Conservation (phyloP, 1,140 invertebrate genomes). For the Drosophila micromelanica region DNA sequence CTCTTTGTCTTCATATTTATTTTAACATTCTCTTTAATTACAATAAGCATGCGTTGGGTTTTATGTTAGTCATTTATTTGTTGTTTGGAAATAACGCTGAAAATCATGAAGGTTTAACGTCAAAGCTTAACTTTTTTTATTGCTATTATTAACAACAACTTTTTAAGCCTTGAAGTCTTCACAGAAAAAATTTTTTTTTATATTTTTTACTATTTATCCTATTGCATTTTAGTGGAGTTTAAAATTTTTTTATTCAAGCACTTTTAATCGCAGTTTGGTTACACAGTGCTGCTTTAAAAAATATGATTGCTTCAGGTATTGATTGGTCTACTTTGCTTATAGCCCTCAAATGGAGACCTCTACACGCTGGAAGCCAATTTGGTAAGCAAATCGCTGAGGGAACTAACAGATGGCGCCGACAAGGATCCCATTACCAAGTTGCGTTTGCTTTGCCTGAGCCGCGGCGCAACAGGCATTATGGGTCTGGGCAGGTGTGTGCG, state of each 20-base stretch:
- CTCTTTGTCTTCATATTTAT: slow-evolving; percentile 8
- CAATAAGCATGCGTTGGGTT: slow-evolving; percentile 1
- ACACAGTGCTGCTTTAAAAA: neutral
- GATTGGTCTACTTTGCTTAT: slow-evolving; percentile 16
- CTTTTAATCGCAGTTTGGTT: neutral
- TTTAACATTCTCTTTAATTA: slow-evolving; percentile 38
- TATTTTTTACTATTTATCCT: too few species aligned
- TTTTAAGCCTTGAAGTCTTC: too few species aligned
- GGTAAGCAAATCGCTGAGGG: slow-evolving; percentile 90
- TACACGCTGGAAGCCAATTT: slow-evolving; percentile 89
- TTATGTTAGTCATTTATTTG: slow-evolving; percentile 23
- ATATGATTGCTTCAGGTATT: slow-evolving; percentile 14
- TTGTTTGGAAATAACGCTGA: neutral
- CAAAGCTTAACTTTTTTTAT: neutral
- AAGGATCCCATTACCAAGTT: slow-evolving; percentile 94
- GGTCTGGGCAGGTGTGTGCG: slow-evolving; percentile 91
- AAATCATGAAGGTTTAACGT: neutral
- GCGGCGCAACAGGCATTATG: slow-evolving; percentile 95
- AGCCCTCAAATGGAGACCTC: slow-evolving; percentile 69
- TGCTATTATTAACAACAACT: neutral
- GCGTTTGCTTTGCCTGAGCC: slow-evolving; percentile 91
- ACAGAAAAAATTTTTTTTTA: too few species aligned
- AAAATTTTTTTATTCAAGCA: neutral
- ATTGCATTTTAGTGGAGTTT: too few species aligned
- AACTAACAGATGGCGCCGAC: slow-evolving; percentile 85